Evolutionary conservation across 2,888 invertebrate genomes (phyloP), one percentile per base, ranked within the genome.

Genomic region (Xestia rhomboidea): DNA sequence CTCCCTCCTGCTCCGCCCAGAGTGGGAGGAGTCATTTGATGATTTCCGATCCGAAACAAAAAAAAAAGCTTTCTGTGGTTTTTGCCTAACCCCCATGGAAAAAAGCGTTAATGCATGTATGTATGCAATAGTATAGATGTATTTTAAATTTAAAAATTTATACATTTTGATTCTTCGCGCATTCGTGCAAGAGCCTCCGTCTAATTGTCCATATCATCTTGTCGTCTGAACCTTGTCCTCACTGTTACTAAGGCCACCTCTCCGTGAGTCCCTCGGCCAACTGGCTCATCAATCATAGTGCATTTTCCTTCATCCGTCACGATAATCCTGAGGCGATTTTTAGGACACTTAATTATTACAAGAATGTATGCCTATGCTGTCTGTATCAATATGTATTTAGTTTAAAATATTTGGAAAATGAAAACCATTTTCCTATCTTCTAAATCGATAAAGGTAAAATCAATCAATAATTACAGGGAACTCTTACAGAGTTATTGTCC

Each of bases 301-400:
- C 21, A 34, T 79, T 79, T 83, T 79, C 84, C 73, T 84, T 27
- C 27, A 69, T 38, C 21, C 18, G 44, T 66, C 64, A 68, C 27
- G 57, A 38, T 68, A 49, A 11, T 66, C 44, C 68, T 51, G 10
- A 79, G 38, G 71, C 21, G 27, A 44, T 71, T 3, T 60, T 38
- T 27, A 64, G 30, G 49, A 68, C 27, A 4, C 30, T 54, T 21
- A 70, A 44, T 66, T 44, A 8, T 30, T 60, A 57, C 27, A 27
- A 7, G 15, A 27, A 15, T 57, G 6, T 15, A 57, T 57, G 27
- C 15, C 27, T 27, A n/a, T 13, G 24, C n/a, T 6, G 5, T 13
- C 54, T 2, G n/a, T 7, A 57, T 57, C 54, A n/a, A 54, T n/a
- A 27, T 5, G 54, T 57, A n/a, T 11, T 24, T n/a, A 11, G 24